These are phyloP conservation scores for Volucella inanis DNA, from an alignment of 2,888 invertebrate species.

Conservation along the genomic window DNA sequence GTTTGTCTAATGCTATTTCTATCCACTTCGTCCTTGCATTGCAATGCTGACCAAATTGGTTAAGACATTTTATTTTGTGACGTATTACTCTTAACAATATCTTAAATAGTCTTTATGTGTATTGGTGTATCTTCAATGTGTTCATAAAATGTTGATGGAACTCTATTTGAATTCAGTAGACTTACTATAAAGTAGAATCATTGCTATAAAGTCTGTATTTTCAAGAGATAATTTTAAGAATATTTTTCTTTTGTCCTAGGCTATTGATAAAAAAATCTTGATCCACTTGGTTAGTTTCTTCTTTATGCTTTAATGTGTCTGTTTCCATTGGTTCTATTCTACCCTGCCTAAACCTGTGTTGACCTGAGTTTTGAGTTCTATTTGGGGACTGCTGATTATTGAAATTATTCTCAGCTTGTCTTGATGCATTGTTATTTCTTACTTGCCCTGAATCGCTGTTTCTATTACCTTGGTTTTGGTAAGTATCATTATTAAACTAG, in stretches of 20 bases:
- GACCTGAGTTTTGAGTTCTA: too few species aligned
- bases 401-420: too few species aligned
- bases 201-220: conserved; percentile 23
- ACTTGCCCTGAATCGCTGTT: too few species aligned
- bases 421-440: too few species aligned
- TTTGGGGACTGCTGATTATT: too few species aligned
- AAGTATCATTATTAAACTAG: too few species aligned
- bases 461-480: too few species aligned
- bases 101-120: conserved; percentile 59
- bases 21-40: conserved; percentile 27
- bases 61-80: conserved; percentile 51
- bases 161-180: conserved; percentile 16
- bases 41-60: neutral
- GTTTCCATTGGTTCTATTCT: conserved; percentile 23
- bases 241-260: conserved; percentile 39
- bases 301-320: neutral
- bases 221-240: conserved; percentile 24
- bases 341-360: too few species aligned
- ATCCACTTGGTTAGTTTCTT: conserved; percentile 41
- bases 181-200: conserved; percentile 51
- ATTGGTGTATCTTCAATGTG: conserved; percentile 24
- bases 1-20: neutral
- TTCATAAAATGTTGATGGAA: conserved; percentile 28
- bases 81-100: conserved; percentile 22
- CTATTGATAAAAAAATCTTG: conserved; percentile 53